Evolutionary conservation across 2,888 invertebrate genomes (phyloP).

Genomic region (Pseudoips prasinana): DNA sequence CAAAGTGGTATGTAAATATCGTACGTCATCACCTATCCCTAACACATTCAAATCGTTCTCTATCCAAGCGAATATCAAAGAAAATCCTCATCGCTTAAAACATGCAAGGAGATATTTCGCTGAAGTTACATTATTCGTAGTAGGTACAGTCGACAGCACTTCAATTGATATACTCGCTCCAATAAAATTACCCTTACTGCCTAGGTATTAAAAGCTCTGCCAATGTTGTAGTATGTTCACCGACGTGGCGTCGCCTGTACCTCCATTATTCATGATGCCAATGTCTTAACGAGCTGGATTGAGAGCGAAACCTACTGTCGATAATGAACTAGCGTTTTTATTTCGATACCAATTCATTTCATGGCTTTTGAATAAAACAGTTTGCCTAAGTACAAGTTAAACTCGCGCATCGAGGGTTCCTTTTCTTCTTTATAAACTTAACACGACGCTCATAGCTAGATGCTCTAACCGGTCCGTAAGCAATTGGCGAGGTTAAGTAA

Average conservation of each 20-base stretch:
- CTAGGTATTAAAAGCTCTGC: no score
- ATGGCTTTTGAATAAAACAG: constrained; percentile 47
- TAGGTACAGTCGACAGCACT: no score
- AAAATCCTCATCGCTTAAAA: constrained; percentile 65
- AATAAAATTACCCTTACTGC: no score
- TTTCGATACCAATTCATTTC: constrained; percentile 54
- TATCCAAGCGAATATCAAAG: constrained; percentile 53
- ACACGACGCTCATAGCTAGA: no score
- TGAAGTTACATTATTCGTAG: constrained; percentile 64
- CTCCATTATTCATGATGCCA: constrained; percentile 71
- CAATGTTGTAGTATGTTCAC: no score
- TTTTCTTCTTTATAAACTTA: no score
- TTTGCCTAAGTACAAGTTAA: no score
- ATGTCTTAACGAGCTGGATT: constrained; percentile 71
- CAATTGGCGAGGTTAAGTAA: no score
- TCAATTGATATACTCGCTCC: no score
- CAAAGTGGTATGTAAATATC: constrained; percentile 30
- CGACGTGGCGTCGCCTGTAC: no score
- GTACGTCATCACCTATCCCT: constrained; percentile 27
- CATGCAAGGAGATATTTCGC: constrained; percentile 69
- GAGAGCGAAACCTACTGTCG: constrained; percentile 61
- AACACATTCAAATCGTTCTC: constrained; percentile 52
- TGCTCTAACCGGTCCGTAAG: no score
- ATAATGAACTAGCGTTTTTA: constrained; percentile 74
- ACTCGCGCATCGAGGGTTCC: no score